A percentile compares a stretch with the other conserved stretches of the same genome.
Evolutionary conservation across 2,113 vertebrate genomes (phyloP).

Genomic region (Salvelinus namaycush): DNA sequence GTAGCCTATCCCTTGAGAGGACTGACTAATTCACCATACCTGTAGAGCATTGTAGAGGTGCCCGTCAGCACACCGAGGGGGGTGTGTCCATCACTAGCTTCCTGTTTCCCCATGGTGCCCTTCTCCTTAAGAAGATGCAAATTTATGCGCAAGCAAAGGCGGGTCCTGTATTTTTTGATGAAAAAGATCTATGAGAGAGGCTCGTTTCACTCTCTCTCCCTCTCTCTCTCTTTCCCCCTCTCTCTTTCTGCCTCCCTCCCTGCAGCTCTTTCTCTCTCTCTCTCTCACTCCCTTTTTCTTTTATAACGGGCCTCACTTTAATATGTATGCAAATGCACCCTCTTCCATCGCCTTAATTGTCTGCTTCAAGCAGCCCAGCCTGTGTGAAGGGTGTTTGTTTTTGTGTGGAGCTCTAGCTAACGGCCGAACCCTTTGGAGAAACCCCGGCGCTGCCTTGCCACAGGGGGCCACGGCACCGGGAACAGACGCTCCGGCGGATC

Average conservation of each 20-base stretch:
- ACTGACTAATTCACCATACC: neutral
- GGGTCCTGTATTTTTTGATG: constrained; percentile 50
- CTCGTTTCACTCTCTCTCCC: constrained; percentile 45
- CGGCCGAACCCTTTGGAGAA: constrained; percentile 4
- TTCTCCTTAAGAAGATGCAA: constrained; percentile 47
- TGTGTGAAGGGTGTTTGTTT: constrained; percentile 50
- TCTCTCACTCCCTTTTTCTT: constrained; percentile 49
- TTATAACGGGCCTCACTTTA: constrained; percentile 62
- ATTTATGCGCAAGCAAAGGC: constrained; percentile 55
- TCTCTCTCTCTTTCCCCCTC: constrained; percentile 16
- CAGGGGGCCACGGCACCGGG: constrained; percentile 23
- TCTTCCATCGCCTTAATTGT: constrained; percentile 59
- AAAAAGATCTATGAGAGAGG: constrained; percentile 58
- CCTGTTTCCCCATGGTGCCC: constrained; percentile 43
- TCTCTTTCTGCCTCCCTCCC: constrained; percentile 31
- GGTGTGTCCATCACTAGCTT: constrained; percentile 1
- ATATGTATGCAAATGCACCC: constrained; percentile 65
- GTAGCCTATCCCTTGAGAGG: neutral
- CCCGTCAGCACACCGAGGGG: neutral
- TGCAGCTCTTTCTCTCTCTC: constrained; percentile 28
- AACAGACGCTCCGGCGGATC: neutral
- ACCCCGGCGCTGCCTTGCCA: constrained; percentile 15
- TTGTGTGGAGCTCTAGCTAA: constrained; percentile 12
- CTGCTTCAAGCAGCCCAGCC: constrained; percentile 54
- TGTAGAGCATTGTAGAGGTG: neutral